These are phyloP conservation scores for Argya squamiceps DNA, from an alignment of 2,797 vertebrate species.

Conservation along the genomic window DNA sequence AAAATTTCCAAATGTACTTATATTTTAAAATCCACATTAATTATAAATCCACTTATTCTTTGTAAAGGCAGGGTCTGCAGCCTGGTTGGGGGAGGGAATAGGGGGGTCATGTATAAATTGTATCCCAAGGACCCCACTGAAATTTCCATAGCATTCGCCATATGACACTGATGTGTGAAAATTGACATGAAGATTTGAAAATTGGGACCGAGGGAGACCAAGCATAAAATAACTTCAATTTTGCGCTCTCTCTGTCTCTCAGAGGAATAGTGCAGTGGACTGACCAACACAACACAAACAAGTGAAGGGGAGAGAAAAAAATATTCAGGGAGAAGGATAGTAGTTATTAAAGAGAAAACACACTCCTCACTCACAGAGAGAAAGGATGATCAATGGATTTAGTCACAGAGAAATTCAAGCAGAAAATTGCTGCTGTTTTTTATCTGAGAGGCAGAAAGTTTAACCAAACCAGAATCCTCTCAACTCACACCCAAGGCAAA, in stretches of 20 bases:
- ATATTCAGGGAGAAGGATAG: constrained; percentile 91
- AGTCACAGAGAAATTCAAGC: constrained; percentile 99
- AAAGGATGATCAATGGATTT: constrained; percentile 99
- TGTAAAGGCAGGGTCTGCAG: constrained; percentile 63
- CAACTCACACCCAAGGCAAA: constrained; percentile 46
- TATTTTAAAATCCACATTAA: constrained; percentile 78
- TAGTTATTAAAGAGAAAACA: constrained; percentile 99
- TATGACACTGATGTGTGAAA: constrained; percentile 98
- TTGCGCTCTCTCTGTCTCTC: constrained; percentile 88
- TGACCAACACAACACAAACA: constrained; percentile 97
- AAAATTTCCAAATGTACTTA: constrained; percentile 45
- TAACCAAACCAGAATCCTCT: constrained; percentile 78
- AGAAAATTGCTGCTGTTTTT: constrained; percentile 99
- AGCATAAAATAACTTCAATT: constrained; percentile 99
- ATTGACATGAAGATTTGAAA: constrained; percentile 99
- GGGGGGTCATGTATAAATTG: constrained; percentile 76
- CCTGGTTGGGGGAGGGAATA: not conserved
- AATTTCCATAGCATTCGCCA: constrained; percentile 86
- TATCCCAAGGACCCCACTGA: constrained; percentile 79
- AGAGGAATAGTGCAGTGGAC: constrained; percentile 89
- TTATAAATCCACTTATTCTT: constrained; percentile 76
- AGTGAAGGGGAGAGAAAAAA: constrained; percentile 78
- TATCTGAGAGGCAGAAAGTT: constrained; percentile 86
- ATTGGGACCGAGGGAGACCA: constrained; percentile 95
- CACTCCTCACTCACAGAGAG: constrained; percentile 93